These are phyloP conservation scores for Okamejei kenojei DNA, from an alignment of 2,797 vertebrate species.

Conservation along the genomic window DNA sequence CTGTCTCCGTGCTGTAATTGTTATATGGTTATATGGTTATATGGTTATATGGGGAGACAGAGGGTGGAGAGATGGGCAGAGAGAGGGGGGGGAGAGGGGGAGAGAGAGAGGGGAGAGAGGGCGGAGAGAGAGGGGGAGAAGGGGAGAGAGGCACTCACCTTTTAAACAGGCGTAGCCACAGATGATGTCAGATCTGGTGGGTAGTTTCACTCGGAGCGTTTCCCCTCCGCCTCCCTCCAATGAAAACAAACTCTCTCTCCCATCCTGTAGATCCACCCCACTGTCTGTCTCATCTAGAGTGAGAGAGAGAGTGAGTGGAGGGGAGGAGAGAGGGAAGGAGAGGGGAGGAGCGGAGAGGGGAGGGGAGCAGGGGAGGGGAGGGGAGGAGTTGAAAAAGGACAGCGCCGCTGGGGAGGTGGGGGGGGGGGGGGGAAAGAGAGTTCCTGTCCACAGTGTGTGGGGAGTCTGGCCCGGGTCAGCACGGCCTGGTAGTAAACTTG, in stretches of 20 bases:
- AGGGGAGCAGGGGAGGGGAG: background rate
- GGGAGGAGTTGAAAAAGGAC: background rate
- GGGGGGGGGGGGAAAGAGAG: background rate
- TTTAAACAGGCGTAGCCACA: slow-evolving; percentile 88
- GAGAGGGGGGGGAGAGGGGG: no score
- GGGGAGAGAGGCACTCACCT: slow-evolving; percentile 59
- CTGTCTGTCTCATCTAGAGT: slow-evolving; percentile 66
- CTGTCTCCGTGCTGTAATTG: no score
- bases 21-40: no score
- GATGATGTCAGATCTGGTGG: slow-evolving; percentile 91
- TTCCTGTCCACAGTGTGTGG: no score
- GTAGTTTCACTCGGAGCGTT: slow-evolving; percentile 71
- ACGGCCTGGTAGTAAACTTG: no score
- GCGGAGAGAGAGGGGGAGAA: no score
- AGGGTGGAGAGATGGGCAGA: no score
- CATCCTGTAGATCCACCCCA: slow-evolving; percentile 85
- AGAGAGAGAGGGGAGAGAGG: no score
- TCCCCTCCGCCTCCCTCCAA: slow-evolving; percentile 74
- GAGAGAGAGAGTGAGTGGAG: slow-evolving; percentile 11
- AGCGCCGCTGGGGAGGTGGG: background rate
- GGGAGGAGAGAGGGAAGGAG: background rate
- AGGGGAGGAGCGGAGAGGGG: background rate
- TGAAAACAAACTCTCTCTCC: slow-evolving; percentile 59
- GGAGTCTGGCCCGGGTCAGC: no score
- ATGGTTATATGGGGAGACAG: no score